Evolutionary conservation across 2,113 vertebrate species (phyloP).

Genomic region (Colinus virginianus): DNA sequence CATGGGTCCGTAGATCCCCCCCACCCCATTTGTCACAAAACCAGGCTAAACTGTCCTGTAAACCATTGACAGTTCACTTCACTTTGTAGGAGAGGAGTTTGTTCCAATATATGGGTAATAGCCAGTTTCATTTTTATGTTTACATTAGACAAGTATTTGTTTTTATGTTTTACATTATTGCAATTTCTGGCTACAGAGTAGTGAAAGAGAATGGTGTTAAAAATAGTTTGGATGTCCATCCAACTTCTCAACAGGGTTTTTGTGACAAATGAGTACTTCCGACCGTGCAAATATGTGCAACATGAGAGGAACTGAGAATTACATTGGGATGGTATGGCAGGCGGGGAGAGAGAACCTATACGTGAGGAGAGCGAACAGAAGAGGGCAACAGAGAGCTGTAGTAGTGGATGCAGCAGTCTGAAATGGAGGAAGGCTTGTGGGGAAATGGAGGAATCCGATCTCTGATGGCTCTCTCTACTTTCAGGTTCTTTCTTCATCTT

Average conservation of each 20-base stretch:
- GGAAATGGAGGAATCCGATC: background rate
- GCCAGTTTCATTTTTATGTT: background rate
- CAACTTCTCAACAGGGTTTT: background rate
- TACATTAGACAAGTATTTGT: background rate
- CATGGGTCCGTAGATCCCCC: no score
- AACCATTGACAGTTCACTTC: background rate
- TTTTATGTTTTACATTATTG: background rate
- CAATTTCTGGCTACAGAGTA: background rate
- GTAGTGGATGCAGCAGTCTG: background rate
- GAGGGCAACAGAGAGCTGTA: background rate
- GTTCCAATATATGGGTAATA: background rate
- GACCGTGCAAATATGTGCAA: background rate
- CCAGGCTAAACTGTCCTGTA: no score
- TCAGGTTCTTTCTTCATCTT: background rate
- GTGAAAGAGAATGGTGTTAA: background rate
- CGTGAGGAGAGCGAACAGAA: background rate
- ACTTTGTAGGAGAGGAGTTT: background rate
- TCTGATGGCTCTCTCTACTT: background rate
- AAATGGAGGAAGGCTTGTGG: background rate
- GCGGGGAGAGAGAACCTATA: background rate
- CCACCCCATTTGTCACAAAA: no score
- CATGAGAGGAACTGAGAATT: background rate
- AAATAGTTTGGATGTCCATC: background rate
- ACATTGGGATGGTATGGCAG: background rate
- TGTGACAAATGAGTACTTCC: background rate